Conservation (phyloP, 2,797 vertebrate genomes). For the Poecilia gillii region DNA sequence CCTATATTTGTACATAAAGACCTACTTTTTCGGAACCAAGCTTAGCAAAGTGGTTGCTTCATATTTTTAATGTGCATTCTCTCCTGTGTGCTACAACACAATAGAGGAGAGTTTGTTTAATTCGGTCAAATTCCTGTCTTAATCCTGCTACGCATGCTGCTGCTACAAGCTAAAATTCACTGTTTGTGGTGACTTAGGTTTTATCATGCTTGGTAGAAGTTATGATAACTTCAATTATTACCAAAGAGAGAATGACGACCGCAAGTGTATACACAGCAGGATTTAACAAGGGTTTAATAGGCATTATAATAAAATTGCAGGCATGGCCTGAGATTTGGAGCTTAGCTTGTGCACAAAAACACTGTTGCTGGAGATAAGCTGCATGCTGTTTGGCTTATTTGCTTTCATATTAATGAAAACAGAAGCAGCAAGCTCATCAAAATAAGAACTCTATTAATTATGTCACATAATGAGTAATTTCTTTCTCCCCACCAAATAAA, state of each 20-base stretch:
- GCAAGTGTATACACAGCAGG: background rate
- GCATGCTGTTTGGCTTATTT: slow-evolving; percentile 22
- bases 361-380: background rate
- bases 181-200: too few relatives aligned
- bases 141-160: slow-evolving; percentile 19
- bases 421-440: background rate
- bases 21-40: slow-evolving; percentile 41
- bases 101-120: slow-evolving; percentile 37
- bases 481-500: background rate
- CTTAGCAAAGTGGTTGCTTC: slow-evolving; percentile 34
- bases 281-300: slow-evolving; percentile 39
- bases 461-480: background rate
- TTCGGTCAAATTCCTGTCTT: slow-evolving; percentile 48
- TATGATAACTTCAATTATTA: background rate
- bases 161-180: background rate
- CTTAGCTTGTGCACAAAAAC: slow-evolving; percentile 25
- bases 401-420: slow-evolving; percentile 16
- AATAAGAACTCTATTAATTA: background rate
- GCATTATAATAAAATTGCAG: slow-evolving; percentile 30
- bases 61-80: slow-evolving; percentile 44
- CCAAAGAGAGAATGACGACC: background rate
- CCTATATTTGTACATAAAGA: slow-evolving; percentile 5
- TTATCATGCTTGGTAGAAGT: background rate
- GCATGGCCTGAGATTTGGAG: slow-evolving; percentile 46
- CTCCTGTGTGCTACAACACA: slow-evolving; percentile 40